Base-by-base conservation (phyloP, 2,113 vertebrate species). In the Lamprologus sp. region DNA sequence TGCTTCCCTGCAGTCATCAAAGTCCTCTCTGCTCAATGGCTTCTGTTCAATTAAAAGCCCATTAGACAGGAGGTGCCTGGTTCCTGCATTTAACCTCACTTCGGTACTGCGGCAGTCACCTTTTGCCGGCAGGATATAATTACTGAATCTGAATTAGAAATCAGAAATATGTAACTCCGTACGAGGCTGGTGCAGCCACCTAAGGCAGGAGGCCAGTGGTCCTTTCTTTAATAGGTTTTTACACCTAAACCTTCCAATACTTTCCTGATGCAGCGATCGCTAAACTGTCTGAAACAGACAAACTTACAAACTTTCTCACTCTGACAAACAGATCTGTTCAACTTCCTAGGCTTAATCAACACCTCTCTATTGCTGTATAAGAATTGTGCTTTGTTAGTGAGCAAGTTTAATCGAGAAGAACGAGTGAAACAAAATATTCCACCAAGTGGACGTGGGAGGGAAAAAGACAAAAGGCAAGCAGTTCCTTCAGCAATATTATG, bases 21-120 rank as follows among this genome's bases (percentile, higher is more conserved):
- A 88, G 85, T 86, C 87, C 90, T 89, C 86, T 75, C 83, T 49
- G 85, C 80, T 89, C 86, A 85, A 84, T 89, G 91, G 89, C 73
- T 92, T 81, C 84, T 79, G 47, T 68, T 94, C 77, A 90, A 90
- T 93, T 93, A 93, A 93, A 89, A 90, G 42, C 79, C 87, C 84
- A 90, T 93, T 87, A 90, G 81, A 89, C 60, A 88, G 42, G 63
- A 84, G 54, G 85, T 73, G 55, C 70, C 65, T 65, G 65, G n/a
- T 86, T 87, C 58, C 84, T 73, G 47, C 53, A 33, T 58, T 88
- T 87, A 60, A 82, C 84, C 83, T 79, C 51, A 81, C 60, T 63
- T 79, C 17, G 49, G 84, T 81, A 87, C 49, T 47, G 55, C 84
- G 15, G 70, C 55, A 82, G 45, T 89, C 86, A 87, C 84, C 80